phyloP scores from a whole-genome alignment of 2,113 vertebrate genomes.

The Microtus oregoni region DNA sequence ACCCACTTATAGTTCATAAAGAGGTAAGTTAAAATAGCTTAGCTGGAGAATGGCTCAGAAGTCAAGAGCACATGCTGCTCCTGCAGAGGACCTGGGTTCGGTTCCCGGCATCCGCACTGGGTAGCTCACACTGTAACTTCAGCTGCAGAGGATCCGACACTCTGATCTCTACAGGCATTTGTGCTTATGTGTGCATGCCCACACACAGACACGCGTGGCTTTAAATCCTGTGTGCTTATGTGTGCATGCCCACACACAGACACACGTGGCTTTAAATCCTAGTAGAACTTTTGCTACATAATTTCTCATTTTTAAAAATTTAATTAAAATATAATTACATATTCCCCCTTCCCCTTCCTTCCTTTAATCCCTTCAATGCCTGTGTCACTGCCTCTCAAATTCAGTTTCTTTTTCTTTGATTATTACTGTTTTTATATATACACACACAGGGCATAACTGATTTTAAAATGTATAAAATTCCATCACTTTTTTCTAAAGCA shows the following conservation, averaged over 20 bases:
- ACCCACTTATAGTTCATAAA: neutral
- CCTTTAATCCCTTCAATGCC: neutral
- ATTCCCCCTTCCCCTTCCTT: neutral
- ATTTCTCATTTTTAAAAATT: neutral
- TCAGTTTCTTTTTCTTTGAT: neutral
- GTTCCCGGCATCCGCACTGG: no score
- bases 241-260: neutral
- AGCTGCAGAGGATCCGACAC: neutral
- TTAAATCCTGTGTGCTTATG: no score
- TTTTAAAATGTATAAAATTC: constrained; percentile 55
- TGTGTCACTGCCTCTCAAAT: neutral
- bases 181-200: no score
- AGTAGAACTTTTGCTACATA: neutral
- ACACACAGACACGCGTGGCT: neutral
- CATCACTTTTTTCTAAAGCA: neutral
- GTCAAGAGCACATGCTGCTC: neutral
- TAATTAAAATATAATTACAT: neutral
- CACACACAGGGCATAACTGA: neutral
- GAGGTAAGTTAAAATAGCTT: constrained; percentile 41
- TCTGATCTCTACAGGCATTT: neutral
- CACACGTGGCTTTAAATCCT: no score
- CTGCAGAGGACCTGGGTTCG: neutral
- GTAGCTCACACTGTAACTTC: neutral
- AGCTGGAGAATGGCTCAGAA: no score
- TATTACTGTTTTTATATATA: neutral